Conservation (phyloP, 2,888 invertebrate species). For the Pemphredon lugubris region DNA sequence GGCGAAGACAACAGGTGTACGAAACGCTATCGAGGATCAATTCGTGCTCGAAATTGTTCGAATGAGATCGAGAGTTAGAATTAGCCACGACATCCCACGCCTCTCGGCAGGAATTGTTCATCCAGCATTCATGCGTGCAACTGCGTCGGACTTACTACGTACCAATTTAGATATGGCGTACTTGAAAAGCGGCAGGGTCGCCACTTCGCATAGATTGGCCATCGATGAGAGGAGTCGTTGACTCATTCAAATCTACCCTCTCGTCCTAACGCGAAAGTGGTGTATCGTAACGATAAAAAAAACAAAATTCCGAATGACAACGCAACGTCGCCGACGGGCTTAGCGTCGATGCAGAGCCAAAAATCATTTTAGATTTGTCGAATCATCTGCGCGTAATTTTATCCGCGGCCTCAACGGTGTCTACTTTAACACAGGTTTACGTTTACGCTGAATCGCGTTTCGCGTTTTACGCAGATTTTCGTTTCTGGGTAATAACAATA, state of each 20-base stretch:
- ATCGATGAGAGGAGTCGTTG: slow-evolving; percentile 53
- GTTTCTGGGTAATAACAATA: not conserved
- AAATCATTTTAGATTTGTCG: slow-evolving; percentile 39
- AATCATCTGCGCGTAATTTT: slow-evolving; percentile 47
- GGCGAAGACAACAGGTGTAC: slow-evolving; percentile 28
- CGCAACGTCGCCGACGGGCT: slow-evolving; percentile 9
- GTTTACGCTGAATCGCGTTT: no score
- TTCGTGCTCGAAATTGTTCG: slow-evolving; percentile 9
- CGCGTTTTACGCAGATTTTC: no score
- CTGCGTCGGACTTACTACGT: slow-evolving; percentile 30
- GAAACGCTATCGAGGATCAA: slow-evolving; percentile 12
- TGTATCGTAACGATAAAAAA: not conserved
- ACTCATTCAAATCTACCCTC: slow-evolving; percentile 39
- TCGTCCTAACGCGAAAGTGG: slow-evolving; percentile 7
- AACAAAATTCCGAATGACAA: slow-evolving; percentile 29
- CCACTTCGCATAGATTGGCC: slow-evolving; percentile 39
- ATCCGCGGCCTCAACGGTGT: slow-evolving; percentile 20
- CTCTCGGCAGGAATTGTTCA: slow-evolving; percentile 35
- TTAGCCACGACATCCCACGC: slow-evolving; percentile 38
- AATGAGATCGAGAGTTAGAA: slow-evolving; percentile 20
- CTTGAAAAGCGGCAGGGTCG: slow-evolving; percentile 55
- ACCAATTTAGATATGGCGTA: slow-evolving; percentile 58
- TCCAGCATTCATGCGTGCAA: slow-evolving; percentile 35
- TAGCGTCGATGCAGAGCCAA: no score
- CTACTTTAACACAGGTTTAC: no score